Base-by-base conservation (phyloP, 2,797 vertebrate species). In the Leptatherina wallacei region DNA sequence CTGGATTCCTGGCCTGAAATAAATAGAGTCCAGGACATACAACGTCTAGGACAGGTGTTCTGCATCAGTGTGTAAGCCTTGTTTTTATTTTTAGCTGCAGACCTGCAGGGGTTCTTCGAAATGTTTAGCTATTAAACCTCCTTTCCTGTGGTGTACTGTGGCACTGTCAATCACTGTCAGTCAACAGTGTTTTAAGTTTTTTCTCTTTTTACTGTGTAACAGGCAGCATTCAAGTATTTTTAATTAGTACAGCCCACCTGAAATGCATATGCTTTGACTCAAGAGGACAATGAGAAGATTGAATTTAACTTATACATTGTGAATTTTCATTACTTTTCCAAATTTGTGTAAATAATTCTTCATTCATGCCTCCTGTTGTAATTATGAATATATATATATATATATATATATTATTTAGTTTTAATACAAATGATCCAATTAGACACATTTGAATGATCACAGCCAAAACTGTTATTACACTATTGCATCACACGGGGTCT, bases 21-120 rank as follows among this genome's bases (percentile, higher is more conserved):
- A 54, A 65, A 77, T 44, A 40, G 33, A 81, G 76, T 59, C 30
- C 49, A 40, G 62, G 65, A 86, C 82, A 85, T 88, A 82, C 61
- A 72, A 85, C 61, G 74, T 77, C 47, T 55, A 73, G 82, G 88
- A 91, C 84, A 89, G 85, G 74, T 93, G 91, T 89, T 90, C 75
- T 83, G 84, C 86, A 88, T 89, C 80, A 70, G 89, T 79, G 86
- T 91, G 85, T 87, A 90, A 92, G 85, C 90, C 89, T 85, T 90
- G 80, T 87, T 91, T 84, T 90, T 93, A 93, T 93, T 93, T 94
- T 94, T 93, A 94, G 91, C 88, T 56, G 62, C 79, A 81, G 74
- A 86, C 85, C 85, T 86, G 91, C 79, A 88, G 85, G 90, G 71
- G 65, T 73, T 88, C 85, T 87, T 81, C 71, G 75, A 58, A 89